Evolutionary conservation across 2,888 invertebrate genomes (phyloP).

Genomic region (Drosophila flavopinicola): DNA sequence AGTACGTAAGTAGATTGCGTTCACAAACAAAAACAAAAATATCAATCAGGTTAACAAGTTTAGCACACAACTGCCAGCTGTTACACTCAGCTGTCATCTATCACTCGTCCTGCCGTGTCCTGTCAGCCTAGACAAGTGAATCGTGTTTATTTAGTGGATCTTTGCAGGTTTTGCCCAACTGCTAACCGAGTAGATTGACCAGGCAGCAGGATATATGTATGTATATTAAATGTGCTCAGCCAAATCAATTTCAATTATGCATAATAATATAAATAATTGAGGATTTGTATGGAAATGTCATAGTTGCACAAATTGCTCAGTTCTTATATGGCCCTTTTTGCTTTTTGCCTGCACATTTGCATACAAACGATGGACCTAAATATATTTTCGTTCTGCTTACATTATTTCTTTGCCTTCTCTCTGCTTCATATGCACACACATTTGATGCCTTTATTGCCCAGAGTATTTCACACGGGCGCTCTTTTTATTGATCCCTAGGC

Average conservation of each 20-base stretch:
- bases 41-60: conserved; percentile 69
- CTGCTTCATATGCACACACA: conserved; percentile 30
- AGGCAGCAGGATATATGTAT: neutral
- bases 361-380: conserved; percentile 54
- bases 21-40: conserved; percentile 62
- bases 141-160: conserved; percentile 34
- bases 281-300: conserved; percentile 50
- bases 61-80: conserved; percentile 69
- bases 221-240: neutral
- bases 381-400: conserved; percentile 20
- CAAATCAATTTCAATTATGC: conserved; percentile 57
- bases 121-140: conserved; percentile 8
- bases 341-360: conserved; percentile 33
- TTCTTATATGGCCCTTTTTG: neutral
- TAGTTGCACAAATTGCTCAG: conserved; percentile 50
- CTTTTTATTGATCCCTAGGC: conserved; percentile 65
- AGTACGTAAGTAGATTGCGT: conserved; percentile 2
- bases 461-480: conserved; percentile 51
- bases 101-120: conserved; percentile 51
- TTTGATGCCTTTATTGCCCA: conserved; percentile 54
- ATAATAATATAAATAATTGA: conserved; percentile 39
- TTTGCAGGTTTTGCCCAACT: conserved; percentile 1
- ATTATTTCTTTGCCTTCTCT: conserved; percentile 1
- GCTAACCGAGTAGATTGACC: conserved; percentile 14
- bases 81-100: conserved; percentile 63